Evolutionary conservation across 2,797 vertebrate species (phyloP).

Genomic region (Lepilemur septentrionalis): DNA sequence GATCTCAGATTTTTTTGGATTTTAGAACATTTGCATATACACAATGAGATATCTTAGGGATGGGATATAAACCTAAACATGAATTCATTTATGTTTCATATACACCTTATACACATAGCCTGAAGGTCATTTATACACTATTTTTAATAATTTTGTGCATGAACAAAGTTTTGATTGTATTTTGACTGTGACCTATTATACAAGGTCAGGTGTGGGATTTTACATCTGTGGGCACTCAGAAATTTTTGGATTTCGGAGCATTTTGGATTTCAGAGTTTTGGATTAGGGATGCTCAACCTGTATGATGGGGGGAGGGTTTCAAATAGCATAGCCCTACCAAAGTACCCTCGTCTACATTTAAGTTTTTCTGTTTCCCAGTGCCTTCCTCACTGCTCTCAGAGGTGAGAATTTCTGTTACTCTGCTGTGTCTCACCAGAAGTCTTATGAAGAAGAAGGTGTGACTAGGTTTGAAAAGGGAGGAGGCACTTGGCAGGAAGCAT

Average conservation of each 20-base stretch:
- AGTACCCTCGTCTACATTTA: not conserved
- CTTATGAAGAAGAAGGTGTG: not conserved
- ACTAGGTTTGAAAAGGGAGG: not conserved
- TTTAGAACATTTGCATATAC: not conserved
- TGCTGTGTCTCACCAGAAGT: not conserved
- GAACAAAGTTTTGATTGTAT: not conserved
- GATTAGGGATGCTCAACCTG: not conserved
- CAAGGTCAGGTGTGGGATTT: not conserved
- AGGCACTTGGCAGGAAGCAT: not conserved
- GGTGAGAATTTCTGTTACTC: not conserved
- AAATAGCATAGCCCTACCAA: not conserved
- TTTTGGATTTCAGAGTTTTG: not conserved
- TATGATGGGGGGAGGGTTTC: not conserved
- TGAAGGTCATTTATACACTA: not conserved
- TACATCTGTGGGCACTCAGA: not conserved
- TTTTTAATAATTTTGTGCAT: not conserved
- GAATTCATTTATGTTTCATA: not conserved
- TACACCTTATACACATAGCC: not conserved
- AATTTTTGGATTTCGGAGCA: not conserved
- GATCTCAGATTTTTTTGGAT: not conserved
- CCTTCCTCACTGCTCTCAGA: not conserved
- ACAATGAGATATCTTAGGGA: not conserved
- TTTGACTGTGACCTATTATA: not conserved
- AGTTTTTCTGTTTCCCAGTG: not conserved
- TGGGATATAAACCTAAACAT: not conserved